Evolutionary conservation across 2,797 vertebrate species (phyloP), one percentile per base, ranked within the genome.

Genomic region (Moxostoma hubbsi): DNA sequence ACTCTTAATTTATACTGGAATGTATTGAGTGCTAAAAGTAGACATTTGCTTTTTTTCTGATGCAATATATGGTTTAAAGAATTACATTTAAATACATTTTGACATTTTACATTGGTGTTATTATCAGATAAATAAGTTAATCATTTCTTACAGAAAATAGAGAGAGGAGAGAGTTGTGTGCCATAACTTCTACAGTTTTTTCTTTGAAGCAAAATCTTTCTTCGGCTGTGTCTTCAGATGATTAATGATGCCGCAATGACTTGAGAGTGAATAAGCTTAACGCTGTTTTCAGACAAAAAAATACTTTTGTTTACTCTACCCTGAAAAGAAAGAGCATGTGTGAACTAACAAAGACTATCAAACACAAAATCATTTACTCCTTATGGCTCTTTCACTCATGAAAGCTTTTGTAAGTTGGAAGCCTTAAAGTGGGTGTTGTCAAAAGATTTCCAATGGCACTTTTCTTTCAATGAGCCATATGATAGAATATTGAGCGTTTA

Each of bases 391-490:
- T 11, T 67, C 16, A 66, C 24, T 72, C 61, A 11, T n/a, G 61
- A 66, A 13, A 18, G 10, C 5, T 62, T 68, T 58, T 77, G 36
- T 71, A 13, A 7, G 13, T 18, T 7, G 45, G 63, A 64, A 13
- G 45, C 45, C 4, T 68, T 53, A 43, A 76, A 45, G 9, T 45
- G 13, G 49, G 13, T 18, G 9, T 75, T 46, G 13, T 54, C 61
- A 16, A 54, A 55, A 5, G 5, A 55, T 5, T 58, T 79, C 61
- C 57, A 53, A 73, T 53, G 13, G 46, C 13, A 5, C 4, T 5
- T 16, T 75, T 16, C 51, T 15, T 55, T 68, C 59, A 79, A 70
- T 72, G 71, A 67, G 49, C 18, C 59, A 66, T 53, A 61, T 45
- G 61, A 66, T 63, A 36, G 53, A 69, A 54, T 45, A 45, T 45